Base-by-base conservation (phyloP, 2,888 invertebrate genomes). In the Psylliodes chrysocephalus region DNA sequence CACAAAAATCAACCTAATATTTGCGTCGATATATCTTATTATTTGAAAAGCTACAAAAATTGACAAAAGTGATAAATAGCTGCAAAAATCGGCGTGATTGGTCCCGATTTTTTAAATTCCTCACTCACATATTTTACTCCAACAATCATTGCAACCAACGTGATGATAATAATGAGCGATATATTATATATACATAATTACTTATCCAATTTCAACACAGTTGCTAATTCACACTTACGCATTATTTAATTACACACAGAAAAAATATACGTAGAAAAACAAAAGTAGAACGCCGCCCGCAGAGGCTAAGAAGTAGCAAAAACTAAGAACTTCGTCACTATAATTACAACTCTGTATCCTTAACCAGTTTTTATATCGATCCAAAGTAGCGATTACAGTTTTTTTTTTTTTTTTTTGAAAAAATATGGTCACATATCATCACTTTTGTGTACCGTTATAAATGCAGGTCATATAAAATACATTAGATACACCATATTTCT, bases 401-500 rank as follows among this genome's bases (percentile, higher is more conserved):
- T n/a, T 42, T 42, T 12, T 19, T 14, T 51, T 38, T 60, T 52
- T 60, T 44, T 42, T 22, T 22, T 22, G n/a, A n/a, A n/a, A 25
- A 60, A 60, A 60, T 51, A 60, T 30, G 19, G 25, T 19, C 49
- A 49, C 30, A 55, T 55, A 62, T 62, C 61, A 62, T 62, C 61
- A 55, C 61, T 62, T 55, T 53, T 28, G 28, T 17, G 12, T 62
- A 55, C 62, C 62, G 62, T 62, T 62, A 55, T 62, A 62, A 56
- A 62, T 14, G 47, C 55, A 49, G 55, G 62, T 62, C 54, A 51
- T 62, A 62, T 49, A 56, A 55, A 62, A 62, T 30, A 40, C 62
- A 62, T 62, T 62, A 62, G 55, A 52, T 14, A 14, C 10, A 14
- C 18, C 18, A 8, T 28, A 60, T 60, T 60, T 60, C 52, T 60